Percentiles rank a stretch among this genome's conserved stretches.
Conservation (phyloP, 2,113 vertebrate species). For the Hippocampus barbouri region DNA sequence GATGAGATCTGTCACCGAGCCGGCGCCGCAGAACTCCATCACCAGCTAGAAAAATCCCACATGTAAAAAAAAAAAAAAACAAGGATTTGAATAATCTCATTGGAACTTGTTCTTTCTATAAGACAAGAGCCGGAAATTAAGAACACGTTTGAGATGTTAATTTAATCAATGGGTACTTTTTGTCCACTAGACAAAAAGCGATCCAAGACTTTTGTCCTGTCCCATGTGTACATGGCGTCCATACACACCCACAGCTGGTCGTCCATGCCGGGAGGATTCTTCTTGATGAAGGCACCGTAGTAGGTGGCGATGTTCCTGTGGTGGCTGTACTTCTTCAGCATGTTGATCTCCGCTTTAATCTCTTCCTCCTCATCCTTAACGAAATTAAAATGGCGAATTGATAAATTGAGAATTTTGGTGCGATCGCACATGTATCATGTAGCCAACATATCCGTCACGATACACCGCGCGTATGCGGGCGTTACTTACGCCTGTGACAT, state of each 20-base stretch:
- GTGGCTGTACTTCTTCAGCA: slow-evolving; percentile 98
- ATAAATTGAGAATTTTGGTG: too few species aligned
- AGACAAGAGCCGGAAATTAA: too few species aligned
- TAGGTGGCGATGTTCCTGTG: slow-evolving; percentile 93
- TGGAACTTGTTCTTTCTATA: too few species aligned
- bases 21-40: slow-evolving; percentile 98
- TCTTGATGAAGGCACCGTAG: slow-evolving; percentile 97
- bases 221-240: neutral
- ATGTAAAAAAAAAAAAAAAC: too few species aligned
- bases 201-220: too few species aligned
- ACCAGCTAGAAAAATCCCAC: slow-evolving; percentile 75
- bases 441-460: too few species aligned
- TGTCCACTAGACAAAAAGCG: too few species aligned
- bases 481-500: slow-evolving; percentile 91
- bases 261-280: slow-evolving; percentile 95
- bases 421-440: too few species aligned
- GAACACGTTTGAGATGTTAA: too few species aligned
- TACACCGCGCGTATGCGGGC: neutral
- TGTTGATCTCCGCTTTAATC: slow-evolving; percentile 99
- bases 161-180: too few species aligned
- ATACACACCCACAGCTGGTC: slow-evolving; percentile 90
- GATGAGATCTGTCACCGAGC: slow-evolving; percentile 96
- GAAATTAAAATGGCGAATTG: too few species aligned
- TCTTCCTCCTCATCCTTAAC: slow-evolving; percentile 96
- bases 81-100: too few species aligned